Evolutionary conservation across 2,113 vertebrate species (phyloP).

Genomic region (Phycodurus eques): DNA sequence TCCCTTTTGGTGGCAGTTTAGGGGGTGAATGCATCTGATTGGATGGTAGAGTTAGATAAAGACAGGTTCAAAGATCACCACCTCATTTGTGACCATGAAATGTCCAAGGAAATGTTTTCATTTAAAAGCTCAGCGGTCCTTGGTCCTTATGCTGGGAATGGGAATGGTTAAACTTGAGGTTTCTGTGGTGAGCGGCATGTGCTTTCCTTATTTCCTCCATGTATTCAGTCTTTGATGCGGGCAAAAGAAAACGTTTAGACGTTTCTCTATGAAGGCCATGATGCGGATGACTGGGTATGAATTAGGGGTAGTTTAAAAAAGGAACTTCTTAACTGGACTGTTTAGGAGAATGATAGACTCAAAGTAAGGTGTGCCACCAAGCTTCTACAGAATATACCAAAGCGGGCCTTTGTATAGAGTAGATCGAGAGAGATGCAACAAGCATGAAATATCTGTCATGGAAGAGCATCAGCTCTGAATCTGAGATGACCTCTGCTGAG

Average conservation of each 20-base stretch:
- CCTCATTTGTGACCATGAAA: slow-evolving; percentile 33
- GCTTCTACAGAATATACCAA: slow-evolving; percentile 36
- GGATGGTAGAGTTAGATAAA: slow-evolving; percentile 10
- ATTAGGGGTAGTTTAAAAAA: slow-evolving; percentile 47
- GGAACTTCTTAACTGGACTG: slow-evolving; percentile 28
- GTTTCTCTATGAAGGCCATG: slow-evolving; percentile 34
- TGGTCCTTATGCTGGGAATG: slow-evolving; percentile 18
- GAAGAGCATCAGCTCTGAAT: slow-evolving; percentile 51
- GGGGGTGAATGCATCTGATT: slow-evolving; percentile 33
- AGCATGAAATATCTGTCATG: slow-evolving; percentile 60
- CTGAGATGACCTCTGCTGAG: slow-evolving; percentile 55
- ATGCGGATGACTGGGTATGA: slow-evolving; percentile 44
- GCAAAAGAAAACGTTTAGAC: slow-evolving; percentile 33
- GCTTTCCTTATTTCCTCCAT: slow-evolving; percentile 41
- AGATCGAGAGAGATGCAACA: slow-evolving; percentile 51
- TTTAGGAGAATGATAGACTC: slow-evolving; percentile 10
- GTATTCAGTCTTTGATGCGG: slow-evolving; percentile 38
- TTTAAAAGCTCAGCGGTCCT: slow-evolving; percentile 11
- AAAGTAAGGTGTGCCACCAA: slow-evolving; percentile 23
- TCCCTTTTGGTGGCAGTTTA: slow-evolving; percentile 28
- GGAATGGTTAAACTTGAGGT: slow-evolving; percentile 28
- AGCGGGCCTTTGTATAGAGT: slow-evolving; percentile 55
- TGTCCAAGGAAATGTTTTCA: slow-evolving; percentile 29
- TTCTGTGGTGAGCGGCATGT: slow-evolving; percentile 30
- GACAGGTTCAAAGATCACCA: slow-evolving; percentile 15